phyloP scores from a whole-genome alignment of 2,797 vertebrate genomes.

The Sebastiscus albofasciatus region DNA sequence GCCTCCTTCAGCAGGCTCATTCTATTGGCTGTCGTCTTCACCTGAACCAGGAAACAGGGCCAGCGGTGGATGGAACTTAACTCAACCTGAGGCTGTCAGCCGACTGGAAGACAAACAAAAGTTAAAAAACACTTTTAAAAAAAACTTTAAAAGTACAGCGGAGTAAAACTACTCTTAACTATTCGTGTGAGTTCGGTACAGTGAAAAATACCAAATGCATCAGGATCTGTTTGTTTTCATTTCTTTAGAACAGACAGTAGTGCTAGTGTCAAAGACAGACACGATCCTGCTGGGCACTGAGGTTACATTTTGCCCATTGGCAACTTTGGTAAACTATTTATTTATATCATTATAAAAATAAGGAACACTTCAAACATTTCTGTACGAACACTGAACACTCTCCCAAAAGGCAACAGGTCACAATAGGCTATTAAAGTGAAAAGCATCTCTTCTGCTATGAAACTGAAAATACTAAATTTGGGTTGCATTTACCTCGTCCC shows the following conservation, averaged over 20 bases:
- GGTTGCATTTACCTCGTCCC: too few species aligned
- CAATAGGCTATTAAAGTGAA: too few species aligned
- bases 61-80: slow-evolving; percentile 1
- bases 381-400: too few species aligned
- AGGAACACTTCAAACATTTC: too few species aligned
- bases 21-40: slow-evolving; percentile 12
- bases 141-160: not conserved
- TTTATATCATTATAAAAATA: too few species aligned
- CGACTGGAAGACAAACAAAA: slow-evolving; percentile 2
- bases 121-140: too few species aligned
- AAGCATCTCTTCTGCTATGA: too few species aligned
- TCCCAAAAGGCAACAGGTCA: too few species aligned
- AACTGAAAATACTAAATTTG: too few species aligned
- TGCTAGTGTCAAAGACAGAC: not conserved
- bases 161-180: not conserved
- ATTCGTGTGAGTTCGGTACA: not conserved
- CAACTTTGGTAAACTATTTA: too few species aligned
- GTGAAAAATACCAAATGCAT: too few species aligned
- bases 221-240: not conserved
- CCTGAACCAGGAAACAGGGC: not conserved
- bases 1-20: slow-evolving; percentile 62
- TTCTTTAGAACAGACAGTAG: not conserved
- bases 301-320: too few species aligned
- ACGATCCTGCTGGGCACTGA: not conserved
- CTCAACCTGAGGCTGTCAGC: slow-evolving; percentile 14